A percentile compares a stretch with the other conserved stretches of the same genome.
These are phyloP conservation scores for Nomada ruficornis DNA, from an alignment of 2,888 invertebrate species.

Conservation along the genomic window DNA sequence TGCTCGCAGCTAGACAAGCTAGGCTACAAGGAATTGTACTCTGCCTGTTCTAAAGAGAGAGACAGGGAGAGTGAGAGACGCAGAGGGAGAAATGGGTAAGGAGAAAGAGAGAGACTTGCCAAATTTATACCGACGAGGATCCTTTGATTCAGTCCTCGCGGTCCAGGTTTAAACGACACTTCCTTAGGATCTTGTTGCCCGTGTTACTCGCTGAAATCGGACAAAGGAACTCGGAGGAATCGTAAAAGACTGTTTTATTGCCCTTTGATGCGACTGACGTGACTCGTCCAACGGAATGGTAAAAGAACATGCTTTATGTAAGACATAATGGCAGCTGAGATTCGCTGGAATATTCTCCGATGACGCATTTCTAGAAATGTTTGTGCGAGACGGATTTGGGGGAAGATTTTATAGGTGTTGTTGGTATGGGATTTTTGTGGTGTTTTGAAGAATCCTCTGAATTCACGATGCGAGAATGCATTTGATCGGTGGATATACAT, in stretches of 20 bases:
- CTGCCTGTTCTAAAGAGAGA: conserved; percentile 5
- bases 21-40: conserved; percentile 53
- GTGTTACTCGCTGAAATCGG: conserved; percentile 8
- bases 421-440: too few species aligned
- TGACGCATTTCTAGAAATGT: not conserved
- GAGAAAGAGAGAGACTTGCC: conserved; percentile 21
- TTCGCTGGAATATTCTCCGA: not conserved
- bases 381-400: not conserved
- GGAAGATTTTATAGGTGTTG: too few species aligned
- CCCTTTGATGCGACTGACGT: not conserved
- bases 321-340: not conserved
- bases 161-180: conserved; percentile 1
- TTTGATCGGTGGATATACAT: too few species aligned
- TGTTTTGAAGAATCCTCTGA: too few species aligned
- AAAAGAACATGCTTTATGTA: not conserved
- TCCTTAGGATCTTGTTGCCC: not conserved
- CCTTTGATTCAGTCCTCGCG: conserved; percentile 4
- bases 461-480: too few species aligned
- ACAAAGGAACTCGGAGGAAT: not conserved
- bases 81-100: too few species aligned
- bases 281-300: not conserved
- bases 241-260: conserved; percentile 11
- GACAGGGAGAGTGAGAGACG: conserved; percentile 14
- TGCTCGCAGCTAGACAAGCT: conserved; percentile 47
- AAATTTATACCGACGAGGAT: conserved; percentile 35